phyloP scores from a whole-genome alignment of 2,797 vertebrate species.

The Lacerta viridis region DNA sequence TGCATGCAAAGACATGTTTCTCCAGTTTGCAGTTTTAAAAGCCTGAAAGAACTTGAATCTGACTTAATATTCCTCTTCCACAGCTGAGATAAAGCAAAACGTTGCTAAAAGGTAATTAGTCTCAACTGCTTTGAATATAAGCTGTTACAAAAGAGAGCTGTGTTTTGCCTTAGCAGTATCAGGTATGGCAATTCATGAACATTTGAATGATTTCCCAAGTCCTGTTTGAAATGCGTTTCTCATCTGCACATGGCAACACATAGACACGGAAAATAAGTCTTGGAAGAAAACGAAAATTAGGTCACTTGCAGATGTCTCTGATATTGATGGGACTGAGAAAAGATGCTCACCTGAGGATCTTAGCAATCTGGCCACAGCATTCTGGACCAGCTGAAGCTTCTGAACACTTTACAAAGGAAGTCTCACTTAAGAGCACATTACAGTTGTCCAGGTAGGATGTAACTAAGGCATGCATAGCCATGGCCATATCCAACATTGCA shows the following conservation, averaged over 20 bases:
- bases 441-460: no score
- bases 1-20: neutral
- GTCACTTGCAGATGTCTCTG: no score
- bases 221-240: neutral
- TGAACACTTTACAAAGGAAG: no score
- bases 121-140: neutral
- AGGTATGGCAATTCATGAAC: neutral
- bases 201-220: neutral
- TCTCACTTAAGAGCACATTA: no score
- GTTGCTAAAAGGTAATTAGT: neutral
- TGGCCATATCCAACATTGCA: no score
- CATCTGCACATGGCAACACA: neutral
- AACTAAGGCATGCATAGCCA: no score
- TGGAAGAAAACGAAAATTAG: neutral
- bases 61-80: neutral
- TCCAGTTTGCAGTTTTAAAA: neutral
- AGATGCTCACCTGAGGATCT: no score
- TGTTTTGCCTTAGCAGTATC: neutral
- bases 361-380: no score
- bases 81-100: neutral
- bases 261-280: neutral
- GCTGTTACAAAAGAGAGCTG: neutral
- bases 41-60: neutral
- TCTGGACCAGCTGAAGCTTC: no score
- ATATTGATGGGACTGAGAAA: no score